phyloP scores from a whole-genome alignment of 2,797 vertebrate species.

The Phrynocephalus forsythii region DNA sequence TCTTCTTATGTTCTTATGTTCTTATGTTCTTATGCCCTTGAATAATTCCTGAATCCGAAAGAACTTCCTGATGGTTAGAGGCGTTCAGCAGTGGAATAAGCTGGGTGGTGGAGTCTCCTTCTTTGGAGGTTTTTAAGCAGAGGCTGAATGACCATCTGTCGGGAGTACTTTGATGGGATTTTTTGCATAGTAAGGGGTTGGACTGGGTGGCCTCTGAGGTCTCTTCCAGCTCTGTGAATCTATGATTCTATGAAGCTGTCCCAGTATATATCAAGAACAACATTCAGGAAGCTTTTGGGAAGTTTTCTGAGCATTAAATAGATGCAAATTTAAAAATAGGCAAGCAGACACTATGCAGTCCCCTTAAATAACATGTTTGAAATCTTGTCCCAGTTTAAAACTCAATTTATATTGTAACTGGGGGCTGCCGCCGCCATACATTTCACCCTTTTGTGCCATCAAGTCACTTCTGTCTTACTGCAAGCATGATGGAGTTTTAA shows the following conservation, averaged over 20 bases:
- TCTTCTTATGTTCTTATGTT: too few species aligned
- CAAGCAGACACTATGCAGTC: neutral
- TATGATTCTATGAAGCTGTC: neutral
- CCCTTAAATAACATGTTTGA: neutral
- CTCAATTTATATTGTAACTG: neutral
- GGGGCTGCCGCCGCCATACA: neutral
- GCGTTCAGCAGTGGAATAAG: too few species aligned
- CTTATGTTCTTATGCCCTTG: neutral
- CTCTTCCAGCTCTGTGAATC: too few species aligned
- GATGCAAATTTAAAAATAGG: neutral
- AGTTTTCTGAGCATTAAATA: slow-evolving; percentile 24
- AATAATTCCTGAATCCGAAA: neutral
- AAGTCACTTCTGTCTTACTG: too few species aligned
- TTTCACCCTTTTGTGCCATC: neutral
- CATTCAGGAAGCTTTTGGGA: neutral
- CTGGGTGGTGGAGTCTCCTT: too few species aligned
- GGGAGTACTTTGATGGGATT: too few species aligned
- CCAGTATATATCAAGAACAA: neutral
- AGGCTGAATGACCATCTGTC: too few species aligned
- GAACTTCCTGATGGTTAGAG: too few species aligned
- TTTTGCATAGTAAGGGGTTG: too few species aligned
- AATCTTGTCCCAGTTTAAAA: neutral
- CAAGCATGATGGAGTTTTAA: too few species aligned
- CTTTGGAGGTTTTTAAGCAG: too few species aligned
- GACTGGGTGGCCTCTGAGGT: too few species aligned